phyloP scores from a whole-genome alignment of 2,113 vertebrate genomes.

The Ophiodon elongatus region DNA sequence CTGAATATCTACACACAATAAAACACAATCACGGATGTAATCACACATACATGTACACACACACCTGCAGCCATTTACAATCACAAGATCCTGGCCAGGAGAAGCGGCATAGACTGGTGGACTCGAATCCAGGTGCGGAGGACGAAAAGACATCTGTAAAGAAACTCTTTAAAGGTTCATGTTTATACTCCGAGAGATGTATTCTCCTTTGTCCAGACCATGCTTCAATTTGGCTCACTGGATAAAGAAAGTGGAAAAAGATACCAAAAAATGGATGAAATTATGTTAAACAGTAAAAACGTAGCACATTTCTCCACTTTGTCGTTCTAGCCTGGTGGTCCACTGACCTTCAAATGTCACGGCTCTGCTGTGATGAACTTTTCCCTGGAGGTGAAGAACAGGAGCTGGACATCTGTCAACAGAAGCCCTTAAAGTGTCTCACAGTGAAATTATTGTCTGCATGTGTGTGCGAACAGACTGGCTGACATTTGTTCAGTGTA shows the following conservation, averaged over 20 bases:
- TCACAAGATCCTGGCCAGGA: not conserved
- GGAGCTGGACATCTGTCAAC: conserved; percentile 29
- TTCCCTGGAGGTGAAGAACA: not conserved
- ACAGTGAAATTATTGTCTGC: conserved; percentile 44
- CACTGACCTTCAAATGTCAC: conserved; percentile 37
- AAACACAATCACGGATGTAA: not conserved
- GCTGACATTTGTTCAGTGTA: conserved; percentile 58
- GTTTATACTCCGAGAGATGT: not conserved
- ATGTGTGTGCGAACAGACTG: conserved; percentile 35
- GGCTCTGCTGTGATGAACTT: conserved; percentile 28
- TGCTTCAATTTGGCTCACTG: not conserved
- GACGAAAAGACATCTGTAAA: conserved; percentile 3
- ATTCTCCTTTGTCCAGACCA: not conserved
- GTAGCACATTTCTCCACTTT: conserved; percentile 9
- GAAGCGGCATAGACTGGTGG: conserved; percentile 1
- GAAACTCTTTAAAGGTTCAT: not conserved
- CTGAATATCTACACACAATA: conserved; percentile 73
- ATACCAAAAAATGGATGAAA: not conserved
- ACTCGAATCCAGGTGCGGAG: conserved; percentile 11
- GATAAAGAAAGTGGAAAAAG: not conserved
- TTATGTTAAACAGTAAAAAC: conserved; percentile 8
- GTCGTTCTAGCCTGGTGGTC: conserved; percentile 5
- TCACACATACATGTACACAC: conserved; percentile 27
- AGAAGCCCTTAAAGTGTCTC: conserved; percentile 30
- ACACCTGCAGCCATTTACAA: conserved; percentile 19